Evolutionary conservation across 1,140 invertebrate species (phyloP), one percentile per base, ranked within the genome.

Genomic region (Lepidurus arcticus): DNA sequence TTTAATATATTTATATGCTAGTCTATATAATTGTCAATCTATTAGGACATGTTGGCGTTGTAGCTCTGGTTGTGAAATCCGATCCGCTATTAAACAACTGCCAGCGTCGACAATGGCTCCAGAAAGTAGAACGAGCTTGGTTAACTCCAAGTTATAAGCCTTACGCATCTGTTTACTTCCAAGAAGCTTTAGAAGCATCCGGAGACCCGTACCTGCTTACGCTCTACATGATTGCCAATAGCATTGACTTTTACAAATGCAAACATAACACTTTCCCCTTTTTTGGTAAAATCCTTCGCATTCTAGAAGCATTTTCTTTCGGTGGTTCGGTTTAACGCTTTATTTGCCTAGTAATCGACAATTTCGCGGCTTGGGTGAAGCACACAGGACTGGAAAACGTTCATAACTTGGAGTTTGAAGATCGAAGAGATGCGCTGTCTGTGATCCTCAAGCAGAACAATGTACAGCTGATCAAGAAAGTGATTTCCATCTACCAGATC

Each of bases 371-470:
- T 9, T 78, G 78, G 78, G 26, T 75, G 11, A 74, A 78, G 42
- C 73, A 78, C 73, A 26, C 7, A 75, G 45, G 34, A 8, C 44
- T 26, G 44, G 73, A 74, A 43, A 47, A 74, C 44, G 44, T 75
- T 13, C 78, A 73, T 47, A 42, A 24, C 16, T 44, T 78, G 8
- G 42, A 73, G 8, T n/a, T 24, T 13, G 42, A 78, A 44, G 75
- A 26, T 26, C 44, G 42, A 53, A 47, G 21, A 7, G 73, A 78
- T 45, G 78, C 78, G 7, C 16, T 78, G 16, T 21, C 42, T 13
- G 44, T 73, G 10, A 47, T 75, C 44, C 53, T 74, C 1, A 78
- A 73, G n/a, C 78, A 78, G 44, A 78, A 47, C 13, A 78, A 78
- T 24, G 13, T 24, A 10, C 74, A 73, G 26, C 43, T 78, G 9